phyloP scores from a whole-genome alignment of 2,888 invertebrate genomes.

The Orchestes rusci region DNA sequence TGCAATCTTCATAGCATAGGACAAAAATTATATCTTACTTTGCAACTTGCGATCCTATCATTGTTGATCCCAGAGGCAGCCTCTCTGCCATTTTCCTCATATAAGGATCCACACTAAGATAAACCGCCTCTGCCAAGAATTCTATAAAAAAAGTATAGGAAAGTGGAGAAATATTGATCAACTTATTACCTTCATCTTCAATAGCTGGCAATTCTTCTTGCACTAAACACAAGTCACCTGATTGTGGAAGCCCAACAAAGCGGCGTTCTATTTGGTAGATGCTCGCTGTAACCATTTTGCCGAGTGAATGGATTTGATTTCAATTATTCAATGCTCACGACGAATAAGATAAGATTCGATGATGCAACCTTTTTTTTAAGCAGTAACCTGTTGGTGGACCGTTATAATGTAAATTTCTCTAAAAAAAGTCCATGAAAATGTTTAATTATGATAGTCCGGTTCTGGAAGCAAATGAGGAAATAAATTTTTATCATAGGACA shows the following conservation, averaged over 20 bases:
- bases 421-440: too few relatives aligned
- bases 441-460: too few relatives aligned
- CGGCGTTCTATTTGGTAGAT: too few relatives aligned
- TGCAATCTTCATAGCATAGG: conserved; percentile 40
- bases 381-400: too few relatives aligned
- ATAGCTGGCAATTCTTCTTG: conserved; percentile 12
- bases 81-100: conserved; percentile 51
- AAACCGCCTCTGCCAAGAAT: conserved; percentile 59
- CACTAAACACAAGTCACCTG: conserved; percentile 6
- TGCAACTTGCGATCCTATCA: conserved; percentile 64
- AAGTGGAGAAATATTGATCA: not conserved
- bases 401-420: too few relatives aligned
- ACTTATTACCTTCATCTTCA: conserved; percentile 9
- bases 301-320: too few relatives aligned
- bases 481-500: too few relatives aligned
- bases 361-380: too few relatives aligned
- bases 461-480: too few relatives aligned
- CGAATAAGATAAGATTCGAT: too few relatives aligned
- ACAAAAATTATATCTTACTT: conserved; percentile 43
- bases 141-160: conserved; percentile 43
- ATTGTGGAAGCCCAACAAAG: conserved; percentile 8
- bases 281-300: too few relatives aligned
- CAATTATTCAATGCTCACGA: too few relatives aligned
- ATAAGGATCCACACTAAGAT: conserved; percentile 66
- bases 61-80: conserved; percentile 46